A percentile compares a stretch with the other conserved stretches of the same genome.
Evolutionary conservation across 92 coral and sea anemone genomes (phyloP).

Genomic region (Virgularia gustaviana): DNA sequence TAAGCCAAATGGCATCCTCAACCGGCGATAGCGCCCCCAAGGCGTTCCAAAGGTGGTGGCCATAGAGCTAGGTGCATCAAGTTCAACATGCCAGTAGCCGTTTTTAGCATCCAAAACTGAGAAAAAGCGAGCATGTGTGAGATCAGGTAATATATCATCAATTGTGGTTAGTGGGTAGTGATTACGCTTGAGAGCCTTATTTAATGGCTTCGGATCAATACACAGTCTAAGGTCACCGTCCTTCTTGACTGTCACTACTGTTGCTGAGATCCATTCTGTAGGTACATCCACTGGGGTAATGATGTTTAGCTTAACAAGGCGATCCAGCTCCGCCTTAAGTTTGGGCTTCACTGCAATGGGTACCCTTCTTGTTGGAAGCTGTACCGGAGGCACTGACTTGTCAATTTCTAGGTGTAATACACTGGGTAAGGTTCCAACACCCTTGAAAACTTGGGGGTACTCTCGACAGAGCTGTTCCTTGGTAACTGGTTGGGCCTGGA

Average conservation of each 20-base stretch:
- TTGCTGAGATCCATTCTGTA: conserved; percentile 45
- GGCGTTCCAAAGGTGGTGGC: conserved; percentile 58
- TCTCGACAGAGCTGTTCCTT: neutral
- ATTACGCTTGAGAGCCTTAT: conserved; percentile 59
- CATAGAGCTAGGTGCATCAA: conserved; percentile 57
- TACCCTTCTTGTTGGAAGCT: conserved; percentile 22
- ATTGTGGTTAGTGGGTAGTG: conserved; percentile 59
- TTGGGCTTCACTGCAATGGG: conserved; percentile 14
- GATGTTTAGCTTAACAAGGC: conserved; percentile 36
- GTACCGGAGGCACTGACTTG: conserved; percentile 18
- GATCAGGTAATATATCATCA: conserved; percentile 53
- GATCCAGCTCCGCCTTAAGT: conserved; percentile 37
- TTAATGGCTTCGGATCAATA: conserved; percentile 58
- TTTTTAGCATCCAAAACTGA: conserved; percentile 63
- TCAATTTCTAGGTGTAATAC: conserved; percentile 20
- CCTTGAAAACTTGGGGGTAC: conserved; percentile 7
- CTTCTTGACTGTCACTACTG: conserved; percentile 41
- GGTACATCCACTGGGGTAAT: conserved; percentile 49
- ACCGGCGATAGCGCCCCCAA: conserved; percentile 59
- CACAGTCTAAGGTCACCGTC: conserved; percentile 47
- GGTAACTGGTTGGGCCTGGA: neutral
- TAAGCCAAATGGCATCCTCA: conserved; percentile 61
- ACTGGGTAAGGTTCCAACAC: neutral
- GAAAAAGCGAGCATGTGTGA: conserved; percentile 48
- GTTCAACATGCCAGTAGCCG: conserved; percentile 58